Percentiles rank a stretch among this genome's conserved stretches.
phyloP scores from a whole-genome alignment of 2,888 invertebrate genomes.

The Cheilosia vernalis region DNA sequence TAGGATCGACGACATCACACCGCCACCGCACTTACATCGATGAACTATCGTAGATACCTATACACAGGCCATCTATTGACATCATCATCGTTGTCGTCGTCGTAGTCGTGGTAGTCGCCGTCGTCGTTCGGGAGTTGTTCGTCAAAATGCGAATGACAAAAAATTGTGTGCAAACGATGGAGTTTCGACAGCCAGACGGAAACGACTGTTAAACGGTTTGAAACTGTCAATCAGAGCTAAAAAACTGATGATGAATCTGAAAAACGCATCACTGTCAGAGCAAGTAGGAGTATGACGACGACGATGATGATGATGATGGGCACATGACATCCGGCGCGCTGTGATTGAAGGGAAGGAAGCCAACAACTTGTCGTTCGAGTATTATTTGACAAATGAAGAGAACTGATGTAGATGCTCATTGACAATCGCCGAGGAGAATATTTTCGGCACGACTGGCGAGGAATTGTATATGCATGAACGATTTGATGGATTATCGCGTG shows the following conservation, averaged over 20 bases:
- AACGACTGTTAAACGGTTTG: constrained; percentile 71
- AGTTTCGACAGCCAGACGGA: constrained; percentile 65
- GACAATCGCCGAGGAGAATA: background rate
- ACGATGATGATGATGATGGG: constrained; percentile 10
- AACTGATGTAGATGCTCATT: background rate
- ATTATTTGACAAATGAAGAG: constrained; percentile 56
- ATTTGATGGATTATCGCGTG: constrained; percentile 8
- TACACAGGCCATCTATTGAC: constrained; percentile 43
- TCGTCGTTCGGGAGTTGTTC: constrained; percentile 46
- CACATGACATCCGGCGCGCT: constrained; percentile 51
- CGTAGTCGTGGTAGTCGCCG: constrained; percentile 32
- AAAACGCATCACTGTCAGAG: constrained; percentile 38
- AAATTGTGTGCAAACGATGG: constrained; percentile 21
- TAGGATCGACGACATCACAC: constrained; percentile 37
- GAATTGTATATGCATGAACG: background rate
- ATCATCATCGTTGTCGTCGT: constrained; percentile 49
- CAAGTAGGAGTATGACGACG: background rate
- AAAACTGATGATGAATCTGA: constrained; percentile 67
- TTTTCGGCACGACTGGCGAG: background rate
- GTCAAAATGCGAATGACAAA: constrained; percentile 38
- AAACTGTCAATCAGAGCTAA: constrained; percentile 71
- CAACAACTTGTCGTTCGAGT: constrained; percentile 53
- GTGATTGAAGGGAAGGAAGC: constrained; percentile 53
- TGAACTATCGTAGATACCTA: constrained; percentile 48
- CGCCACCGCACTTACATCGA: constrained; percentile 34